Conservation (phyloP, 1,140 invertebrate genomes). For the Lethocerus indicus region DNA sequence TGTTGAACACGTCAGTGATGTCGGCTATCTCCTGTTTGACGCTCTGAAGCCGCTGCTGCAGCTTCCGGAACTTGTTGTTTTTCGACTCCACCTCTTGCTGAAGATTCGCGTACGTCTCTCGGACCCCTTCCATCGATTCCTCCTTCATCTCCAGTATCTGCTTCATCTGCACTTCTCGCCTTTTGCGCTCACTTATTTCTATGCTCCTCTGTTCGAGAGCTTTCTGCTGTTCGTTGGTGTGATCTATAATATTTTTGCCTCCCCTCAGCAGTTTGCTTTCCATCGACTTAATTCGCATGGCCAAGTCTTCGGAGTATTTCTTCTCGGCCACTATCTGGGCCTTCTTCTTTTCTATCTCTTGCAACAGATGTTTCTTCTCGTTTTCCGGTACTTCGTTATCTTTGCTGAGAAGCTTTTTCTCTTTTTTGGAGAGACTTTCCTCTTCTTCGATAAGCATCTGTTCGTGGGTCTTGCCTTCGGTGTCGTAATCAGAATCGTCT, state of each 20-base stretch:
- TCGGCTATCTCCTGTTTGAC: slow-evolving; percentile 56
- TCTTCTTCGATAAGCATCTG: slow-evolving; percentile 11
- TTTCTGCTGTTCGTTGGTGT: slow-evolving; percentile 75
- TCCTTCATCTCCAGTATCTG: slow-evolving; percentile 76
- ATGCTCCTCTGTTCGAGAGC: slow-evolving; percentile 58
- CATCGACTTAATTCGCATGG: slow-evolving; percentile 40
- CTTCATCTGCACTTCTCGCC: slow-evolving; percentile 62
- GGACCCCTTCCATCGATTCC: slow-evolving; percentile 68
- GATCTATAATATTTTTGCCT: slow-evolving; percentile 73
- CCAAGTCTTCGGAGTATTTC: slow-evolving; percentile 16
- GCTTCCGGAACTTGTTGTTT: slow-evolving; percentile 69
- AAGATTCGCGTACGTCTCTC: slow-evolving; percentile 67
- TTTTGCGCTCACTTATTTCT: slow-evolving; percentile 71
- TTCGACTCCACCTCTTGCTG: slow-evolving; percentile 88
- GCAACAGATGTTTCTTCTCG: slow-evolving; percentile 39
- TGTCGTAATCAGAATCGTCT: slow-evolving; percentile 1
- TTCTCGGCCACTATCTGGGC: slow-evolving; percentile 24
- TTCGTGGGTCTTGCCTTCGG: slow-evolving; percentile 8
- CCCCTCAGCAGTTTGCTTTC: slow-evolving; percentile 79
- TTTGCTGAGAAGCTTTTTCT: slow-evolving; percentile 8
- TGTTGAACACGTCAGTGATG: slow-evolving; percentile 62
- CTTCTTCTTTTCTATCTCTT: slow-evolving; percentile 37
- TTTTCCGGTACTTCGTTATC: slow-evolving; percentile 12
- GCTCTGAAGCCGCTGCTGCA: slow-evolving; percentile 42
- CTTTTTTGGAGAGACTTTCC: slow-evolving; percentile 6